A percentile compares a stretch with the other conserved stretches of the same genome.
These are phyloP conservation scores for Leptinotarsa lineolata DNA, from an alignment of 1,140 invertebrate species.

Conservation along the genomic window DNA sequence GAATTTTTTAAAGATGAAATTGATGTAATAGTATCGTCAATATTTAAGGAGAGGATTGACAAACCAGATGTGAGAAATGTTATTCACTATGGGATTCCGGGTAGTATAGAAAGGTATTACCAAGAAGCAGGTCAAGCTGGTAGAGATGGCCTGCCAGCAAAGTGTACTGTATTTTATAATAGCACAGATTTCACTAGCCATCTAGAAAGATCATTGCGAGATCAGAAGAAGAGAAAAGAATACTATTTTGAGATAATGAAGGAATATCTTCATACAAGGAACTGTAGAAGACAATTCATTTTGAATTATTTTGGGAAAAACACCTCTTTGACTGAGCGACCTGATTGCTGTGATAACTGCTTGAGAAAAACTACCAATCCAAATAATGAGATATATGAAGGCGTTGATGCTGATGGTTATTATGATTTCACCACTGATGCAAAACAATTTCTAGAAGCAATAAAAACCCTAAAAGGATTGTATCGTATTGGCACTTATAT, in stretches of 20 bases:
- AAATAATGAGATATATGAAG: conserved; percentile 48
- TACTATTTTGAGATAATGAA: conserved; percentile 62
- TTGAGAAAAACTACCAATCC: conserved; percentile 29
- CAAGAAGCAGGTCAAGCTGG: conserved; percentile 71
- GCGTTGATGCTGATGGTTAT: conserved; percentile 52
- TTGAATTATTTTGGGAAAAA: conserved; percentile 65
- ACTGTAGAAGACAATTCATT: conserved; percentile 59
- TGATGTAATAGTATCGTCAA: conserved; percentile 82
- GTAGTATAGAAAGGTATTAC: conserved; percentile 64
- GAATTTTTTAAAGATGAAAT: conserved; percentile 67
- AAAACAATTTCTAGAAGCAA: conserved; percentile 60
- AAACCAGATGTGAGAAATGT: conserved; percentile 83
- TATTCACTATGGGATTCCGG: conserved; percentile 65
- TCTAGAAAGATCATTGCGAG: conserved; percentile 34
- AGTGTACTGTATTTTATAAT: conserved; percentile 35
- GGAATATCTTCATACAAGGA: conserved; percentile 58
- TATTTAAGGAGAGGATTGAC: conserved; percentile 93
- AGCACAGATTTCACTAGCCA: conserved; percentile 31
- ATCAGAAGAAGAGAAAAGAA: conserved; percentile 56
- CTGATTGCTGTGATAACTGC: conserved; percentile 73
- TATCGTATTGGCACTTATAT: conserved; percentile 61
- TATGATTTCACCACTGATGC: conserved; percentile 65
- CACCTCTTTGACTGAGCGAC: conserved; percentile 21
- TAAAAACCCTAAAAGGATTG: conserved; percentile 57
- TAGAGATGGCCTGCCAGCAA: conserved; percentile 36